phyloP scores from a whole-genome alignment of 2,888 invertebrate species.

The Ceriagrion tenellum region DNA sequence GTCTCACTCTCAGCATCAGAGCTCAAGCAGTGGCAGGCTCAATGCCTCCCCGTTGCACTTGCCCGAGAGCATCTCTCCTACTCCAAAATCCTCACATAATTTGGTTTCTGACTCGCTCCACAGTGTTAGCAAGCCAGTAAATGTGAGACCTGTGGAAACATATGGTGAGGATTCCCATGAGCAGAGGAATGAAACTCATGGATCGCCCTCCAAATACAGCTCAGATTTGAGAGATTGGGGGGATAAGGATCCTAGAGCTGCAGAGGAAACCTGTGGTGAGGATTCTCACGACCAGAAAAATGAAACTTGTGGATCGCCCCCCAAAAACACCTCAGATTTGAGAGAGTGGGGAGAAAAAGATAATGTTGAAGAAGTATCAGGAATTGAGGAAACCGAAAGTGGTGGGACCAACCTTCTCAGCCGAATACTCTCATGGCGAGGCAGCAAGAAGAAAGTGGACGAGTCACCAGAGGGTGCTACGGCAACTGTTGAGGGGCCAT shows the following conservation, averaged over 20 bases:
- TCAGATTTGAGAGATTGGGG: slow-evolving; percentile 74
- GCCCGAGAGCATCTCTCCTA: slow-evolving; percentile 1
- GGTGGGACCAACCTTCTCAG: slow-evolving; percentile 83
- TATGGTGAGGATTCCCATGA: background rate
- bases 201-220: background rate
- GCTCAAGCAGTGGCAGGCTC: background rate
- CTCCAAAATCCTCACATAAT: background rate
- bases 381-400: slow-evolving; percentile 76
- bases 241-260: background rate
- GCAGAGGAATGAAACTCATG: background rate
- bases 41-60: background rate
- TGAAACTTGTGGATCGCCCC: background rate
- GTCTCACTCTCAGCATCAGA: background rate
- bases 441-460: slow-evolving; percentile 84
- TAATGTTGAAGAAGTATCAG: slow-evolving; percentile 69
- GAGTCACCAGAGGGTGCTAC: slow-evolving; percentile 30
- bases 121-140: background rate
- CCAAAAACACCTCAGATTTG: background rate
- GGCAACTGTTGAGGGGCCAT: slow-evolving; percentile 74
- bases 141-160: background rate
- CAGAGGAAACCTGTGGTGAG: background rate
- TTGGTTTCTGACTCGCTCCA: background rate
- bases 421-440: slow-evolving; percentile 84
- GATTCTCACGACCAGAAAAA: background rate
- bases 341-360: slow-evolving; percentile 76